A percentile compares a stretch with the other conserved stretches of the same genome.
Conservation (phyloP, 2,888 invertebrate genomes). For the Tryphoninae sp. region DNA sequence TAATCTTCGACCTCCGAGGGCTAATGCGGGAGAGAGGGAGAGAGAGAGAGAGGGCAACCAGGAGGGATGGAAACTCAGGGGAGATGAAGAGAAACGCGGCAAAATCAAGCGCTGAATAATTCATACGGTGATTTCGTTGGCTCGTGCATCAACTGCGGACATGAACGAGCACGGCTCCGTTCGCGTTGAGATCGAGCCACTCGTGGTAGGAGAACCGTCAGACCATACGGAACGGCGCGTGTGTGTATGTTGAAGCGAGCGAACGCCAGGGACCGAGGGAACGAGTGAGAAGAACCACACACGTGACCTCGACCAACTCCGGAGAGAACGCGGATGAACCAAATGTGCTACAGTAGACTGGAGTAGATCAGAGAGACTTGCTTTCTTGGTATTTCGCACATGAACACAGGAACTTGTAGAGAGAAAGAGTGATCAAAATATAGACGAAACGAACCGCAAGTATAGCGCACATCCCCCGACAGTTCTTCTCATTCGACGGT, state of each 20-base stretch:
- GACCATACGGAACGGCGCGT: slow-evolving; percentile 10
- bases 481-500: slow-evolving; percentile 38
- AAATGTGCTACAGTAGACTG: slow-evolving; percentile 14
- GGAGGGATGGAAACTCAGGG: neutral
- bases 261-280: neutral
- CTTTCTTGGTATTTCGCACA: slow-evolving; percentile 19
- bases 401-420: neutral
- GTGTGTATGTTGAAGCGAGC: slow-evolving; percentile 11
- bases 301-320: neutral
- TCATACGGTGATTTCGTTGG: slow-evolving; percentile 66
- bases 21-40: slow-evolving; percentile 4
- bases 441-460: slow-evolving; percentile 9
- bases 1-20: slow-evolving; percentile 32
- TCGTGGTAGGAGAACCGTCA: too few species aligned
- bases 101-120: slow-evolving; percentile 68
- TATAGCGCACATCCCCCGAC: slow-evolving; percentile 3
- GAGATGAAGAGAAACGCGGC: slow-evolving; percentile 17
- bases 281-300: slow-evolving; percentile 2
- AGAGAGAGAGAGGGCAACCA: neutral
- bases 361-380: slow-evolving; percentile 43
- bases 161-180: neutral
- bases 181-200: slow-evolving; percentile 9
- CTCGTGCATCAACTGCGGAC: slow-evolving; percentile 59
- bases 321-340: slow-evolving; percentile 19
- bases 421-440: neutral